A percentile compares a stretch with the other conserved stretches of the same genome.
Conservation (phyloP, 2,888 invertebrate genomes). For the Calliopum simillimum region DNA sequence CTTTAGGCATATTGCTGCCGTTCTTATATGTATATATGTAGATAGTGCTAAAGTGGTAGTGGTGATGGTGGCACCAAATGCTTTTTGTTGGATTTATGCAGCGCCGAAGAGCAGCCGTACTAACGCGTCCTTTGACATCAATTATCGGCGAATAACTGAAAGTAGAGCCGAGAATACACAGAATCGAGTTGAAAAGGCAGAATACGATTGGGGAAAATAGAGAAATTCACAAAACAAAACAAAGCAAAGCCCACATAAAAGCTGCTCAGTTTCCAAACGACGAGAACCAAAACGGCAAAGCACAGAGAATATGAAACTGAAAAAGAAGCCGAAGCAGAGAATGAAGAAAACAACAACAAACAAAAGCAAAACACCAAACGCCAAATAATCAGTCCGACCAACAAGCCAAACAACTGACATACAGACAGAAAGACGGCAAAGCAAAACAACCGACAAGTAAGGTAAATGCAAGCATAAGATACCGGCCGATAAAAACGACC, state of each 20-base stretch:
- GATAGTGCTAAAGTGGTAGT: conserved; percentile 16
- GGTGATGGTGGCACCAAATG: neutral
- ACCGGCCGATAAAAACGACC: neutral
- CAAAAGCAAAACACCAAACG: conserved; percentile 38
- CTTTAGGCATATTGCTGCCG: conserved; percentile 55
- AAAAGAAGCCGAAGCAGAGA: conserved; percentile 8
- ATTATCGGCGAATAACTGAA: conserved; percentile 67
- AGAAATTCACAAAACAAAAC: conserved; percentile 58
- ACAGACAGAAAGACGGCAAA: conserved; percentile 5
- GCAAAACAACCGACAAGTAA: neutral
- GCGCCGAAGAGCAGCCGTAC: conserved; percentile 41
- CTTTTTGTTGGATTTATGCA: too few relatives aligned
- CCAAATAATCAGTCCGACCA: neutral
- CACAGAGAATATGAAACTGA: conserved; percentile 11
- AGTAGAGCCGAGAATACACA: conserved; percentile 65
- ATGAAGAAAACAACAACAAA: conserved; percentile 18
- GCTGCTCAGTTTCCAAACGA: conserved; percentile 30
- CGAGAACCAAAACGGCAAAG: conserved; percentile 6
- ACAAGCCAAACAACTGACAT: neutral
- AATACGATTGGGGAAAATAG: conserved; percentile 65
- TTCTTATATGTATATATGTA: neutral
- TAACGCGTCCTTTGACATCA: conserved; percentile 66
- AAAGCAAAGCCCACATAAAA: conserved; percentile 42
- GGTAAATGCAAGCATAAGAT: conserved; percentile 12
- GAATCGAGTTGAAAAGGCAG: conserved; percentile 65